phyloP scores from a whole-genome alignment of 2,113 vertebrate species.

The Microtus richardsoni region DNA sequence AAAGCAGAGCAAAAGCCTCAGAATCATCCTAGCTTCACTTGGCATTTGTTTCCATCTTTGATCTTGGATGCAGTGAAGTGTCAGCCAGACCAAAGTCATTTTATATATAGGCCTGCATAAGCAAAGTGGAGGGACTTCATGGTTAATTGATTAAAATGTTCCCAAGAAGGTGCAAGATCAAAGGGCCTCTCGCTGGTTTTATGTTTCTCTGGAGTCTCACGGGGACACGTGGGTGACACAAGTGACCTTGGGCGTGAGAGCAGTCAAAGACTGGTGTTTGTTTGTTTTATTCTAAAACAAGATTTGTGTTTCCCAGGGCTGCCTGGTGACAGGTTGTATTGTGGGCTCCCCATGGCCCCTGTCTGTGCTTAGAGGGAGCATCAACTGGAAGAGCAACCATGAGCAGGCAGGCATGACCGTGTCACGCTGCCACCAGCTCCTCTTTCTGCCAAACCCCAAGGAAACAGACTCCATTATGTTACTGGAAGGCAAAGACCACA shows the following conservation, averaged over 20 bases:
- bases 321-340: constrained; percentile 69
- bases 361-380: not conserved
- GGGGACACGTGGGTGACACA: constrained; percentile 83
- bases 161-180: constrained; percentile 90
- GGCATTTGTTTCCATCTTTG: constrained; percentile 86
- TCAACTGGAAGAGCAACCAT: not conserved
- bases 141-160: constrained; percentile 92
- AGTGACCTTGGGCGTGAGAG: constrained; percentile 85
- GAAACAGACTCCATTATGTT: constrained; percentile 70
- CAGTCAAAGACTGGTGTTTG: constrained; percentile 82
- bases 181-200: constrained; percentile 87
- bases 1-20: constrained; percentile 65
- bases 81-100: constrained; percentile 86
- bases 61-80: constrained; percentile 87
- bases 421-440: constrained; percentile 52
- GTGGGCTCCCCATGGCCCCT: constrained; percentile 34
- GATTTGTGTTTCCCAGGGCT: constrained; percentile 83
- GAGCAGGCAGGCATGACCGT: constrained; percentile 65
- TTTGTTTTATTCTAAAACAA: constrained; percentile 79
- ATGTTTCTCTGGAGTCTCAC: constrained; percentile 85
- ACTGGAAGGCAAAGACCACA: constrained; percentile 77
- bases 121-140: constrained; percentile 87
- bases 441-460: constrained; percentile 78
- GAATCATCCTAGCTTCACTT: constrained; percentile 82
- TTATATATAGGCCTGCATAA: constrained; percentile 86